Base-by-base conservation (phyloP, 2,888 invertebrate genomes). In the Heliconius ethilla region DNA sequence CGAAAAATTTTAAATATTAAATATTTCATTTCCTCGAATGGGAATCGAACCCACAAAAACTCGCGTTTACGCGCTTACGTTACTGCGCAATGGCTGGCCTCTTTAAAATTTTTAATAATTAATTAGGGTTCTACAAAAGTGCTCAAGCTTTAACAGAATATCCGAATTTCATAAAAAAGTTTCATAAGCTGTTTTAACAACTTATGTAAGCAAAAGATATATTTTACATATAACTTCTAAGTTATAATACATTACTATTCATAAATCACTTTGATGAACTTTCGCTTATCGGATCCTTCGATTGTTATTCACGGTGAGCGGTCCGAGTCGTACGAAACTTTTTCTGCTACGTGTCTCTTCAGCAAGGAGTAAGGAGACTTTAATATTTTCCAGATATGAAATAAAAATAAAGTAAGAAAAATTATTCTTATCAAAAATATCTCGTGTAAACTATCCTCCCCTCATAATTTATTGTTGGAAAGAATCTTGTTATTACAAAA, bases 401-500 rank as follows among this genome's bases (percentile, higher is more conserved):
- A 78, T 75, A 73, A 75, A 76, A 76, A 75, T 75, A 78, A 73
- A 75, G 63, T 62, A 33, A 40, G 62, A 76, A 76, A 70, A 75
- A 76, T 75, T 81, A 72, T 74, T 63, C 74, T 27, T 55, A 77
- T 76, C 74, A 80, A 81, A 82, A 82, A 82, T 82, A 79, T 81
- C 78, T 81, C 73, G 72, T 80, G 78, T 81, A 81, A 83, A 82
- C 83, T 82, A 82, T 81, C 80, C 78, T 78, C 79, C 78, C 82
- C 81, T 80, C 82, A 81, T 83, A 83, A 83, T 83, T 83, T 82
- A 83, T 83, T 78, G 82, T 82, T 79, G 78, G 80, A 78, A 82
- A 82, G 83, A 82, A 83, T 83, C 81, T 81, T 82, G 83, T 82
- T 83, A 83, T 83, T 83, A 83, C 82, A 81, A 82, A 83, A 83